Evolutionary conservation across 1,140 invertebrate species (phyloP).

Genomic region (Pemphigus obesinymphae): DNA sequence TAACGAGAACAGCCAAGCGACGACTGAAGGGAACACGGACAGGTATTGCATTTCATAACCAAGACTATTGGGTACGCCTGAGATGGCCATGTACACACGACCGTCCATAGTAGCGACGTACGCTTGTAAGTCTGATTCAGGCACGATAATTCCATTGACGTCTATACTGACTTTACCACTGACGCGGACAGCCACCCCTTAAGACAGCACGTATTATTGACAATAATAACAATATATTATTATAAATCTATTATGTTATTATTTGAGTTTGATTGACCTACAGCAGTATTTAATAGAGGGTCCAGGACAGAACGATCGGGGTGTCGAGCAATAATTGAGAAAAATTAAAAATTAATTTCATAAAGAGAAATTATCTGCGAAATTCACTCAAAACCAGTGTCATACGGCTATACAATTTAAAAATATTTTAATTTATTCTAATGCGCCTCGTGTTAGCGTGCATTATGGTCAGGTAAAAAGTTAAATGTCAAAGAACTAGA

Average conservation of each 20-base stretch:
- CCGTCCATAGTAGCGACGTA: conserved; percentile 87
- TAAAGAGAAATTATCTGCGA: too few species aligned
- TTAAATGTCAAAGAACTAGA: too few species aligned
- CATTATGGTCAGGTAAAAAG: too few species aligned
- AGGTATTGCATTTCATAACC: conserved; percentile 76
- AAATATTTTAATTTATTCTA: too few species aligned
- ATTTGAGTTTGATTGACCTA: too few species aligned
- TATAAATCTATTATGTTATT: background rate
- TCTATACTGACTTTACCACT: conserved; percentile 76
- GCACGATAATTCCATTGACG: conserved; percentile 69
- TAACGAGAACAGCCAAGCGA: conserved; percentile 90
- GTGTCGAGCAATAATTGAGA: too few species aligned
- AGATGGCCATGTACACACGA: conserved; percentile 84
- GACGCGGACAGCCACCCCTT: conserved; percentile 74
- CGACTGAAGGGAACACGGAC: conserved; percentile 69
- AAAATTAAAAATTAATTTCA: too few species aligned
- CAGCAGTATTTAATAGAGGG: too few species aligned
- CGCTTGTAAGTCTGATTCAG: conserved; percentile 80
- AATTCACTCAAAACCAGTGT: too few species aligned
- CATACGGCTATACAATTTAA: too few species aligned
- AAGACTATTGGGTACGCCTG: conserved; percentile 65
- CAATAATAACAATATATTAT: background rate
- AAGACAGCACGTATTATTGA: background rate
- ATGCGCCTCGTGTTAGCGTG: too few species aligned
- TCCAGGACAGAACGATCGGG: too few species aligned